Evolutionary conservation across 2,113 vertebrate genomes (phyloP).

Genomic region (Triplophysa siluroides): DNA sequence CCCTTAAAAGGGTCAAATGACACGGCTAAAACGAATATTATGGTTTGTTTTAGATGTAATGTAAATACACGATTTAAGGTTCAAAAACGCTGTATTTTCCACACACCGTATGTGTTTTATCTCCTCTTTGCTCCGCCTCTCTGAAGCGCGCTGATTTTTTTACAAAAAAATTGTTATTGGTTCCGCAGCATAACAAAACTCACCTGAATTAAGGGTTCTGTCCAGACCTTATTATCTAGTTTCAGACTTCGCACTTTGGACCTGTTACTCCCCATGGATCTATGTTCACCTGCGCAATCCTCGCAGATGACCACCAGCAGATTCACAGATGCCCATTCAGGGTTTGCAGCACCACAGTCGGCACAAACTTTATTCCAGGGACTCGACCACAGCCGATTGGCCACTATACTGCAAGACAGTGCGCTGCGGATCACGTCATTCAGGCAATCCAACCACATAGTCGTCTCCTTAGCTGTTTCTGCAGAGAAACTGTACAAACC

Average conservation of each 20-base stretch:
- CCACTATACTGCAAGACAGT: conserved; percentile 74
- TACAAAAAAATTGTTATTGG: too few relatives aligned
- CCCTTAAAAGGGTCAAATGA: too few relatives aligned
- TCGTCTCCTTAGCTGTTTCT: conserved; percentile 68
- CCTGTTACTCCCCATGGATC: conserved; percentile 63
- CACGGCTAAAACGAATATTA: too few relatives aligned
- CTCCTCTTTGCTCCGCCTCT: too few relatives aligned
- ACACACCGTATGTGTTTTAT: too few relatives aligned
- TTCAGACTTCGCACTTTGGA: conserved; percentile 77
- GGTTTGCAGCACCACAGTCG: conserved; percentile 69
- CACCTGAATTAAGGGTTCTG: conserved; percentile 68
- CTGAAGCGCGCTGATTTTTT: too few relatives aligned
- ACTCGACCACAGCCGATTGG: conserved; percentile 68
- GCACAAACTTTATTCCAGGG: conserved; percentile 73
- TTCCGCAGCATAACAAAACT: neutral
- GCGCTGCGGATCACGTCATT: conserved; percentile 64
- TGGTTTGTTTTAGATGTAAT: too few relatives aligned
- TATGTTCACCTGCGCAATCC: conserved; percentile 73
- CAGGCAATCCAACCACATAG: conserved; percentile 65
- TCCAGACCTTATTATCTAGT: conserved; percentile 78
- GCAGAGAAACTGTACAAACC: conserved; percentile 55
- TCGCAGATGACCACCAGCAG: conserved; percentile 77
- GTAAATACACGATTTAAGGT: too few relatives aligned
- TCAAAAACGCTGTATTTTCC: too few relatives aligned
- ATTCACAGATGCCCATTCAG: conserved; percentile 79